Conservation (phyloP, 2,888 invertebrate genomes). For the Acanthacorydalis orientalis region DNA sequence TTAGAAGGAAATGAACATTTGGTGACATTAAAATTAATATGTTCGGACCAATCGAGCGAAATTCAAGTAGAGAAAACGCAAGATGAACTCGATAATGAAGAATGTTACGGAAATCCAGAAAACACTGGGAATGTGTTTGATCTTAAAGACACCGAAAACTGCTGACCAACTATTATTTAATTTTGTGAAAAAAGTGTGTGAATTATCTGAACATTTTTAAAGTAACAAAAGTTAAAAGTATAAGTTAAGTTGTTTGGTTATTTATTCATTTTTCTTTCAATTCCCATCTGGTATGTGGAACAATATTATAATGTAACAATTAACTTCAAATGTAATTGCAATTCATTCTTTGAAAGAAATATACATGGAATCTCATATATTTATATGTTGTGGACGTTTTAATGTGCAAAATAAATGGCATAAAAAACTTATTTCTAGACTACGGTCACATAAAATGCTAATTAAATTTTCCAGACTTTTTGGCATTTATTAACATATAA, state of each 20-base stretch:
- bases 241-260: neutral
- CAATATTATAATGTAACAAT: conserved; percentile 19
- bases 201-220: neutral
- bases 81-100: conserved; percentile 21
- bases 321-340: conserved; percentile 1
- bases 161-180: conserved; percentile 18
- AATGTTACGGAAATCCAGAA: conserved; percentile 34
- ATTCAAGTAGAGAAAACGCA: conserved; percentile 15
- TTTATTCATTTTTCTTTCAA: conserved; percentile 9
- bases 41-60: conserved; percentile 10
- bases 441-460: too few relatives aligned
- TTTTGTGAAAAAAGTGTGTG: neutral
- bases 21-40: conserved; percentile 42
- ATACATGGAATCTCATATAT: conserved; percentile 14
- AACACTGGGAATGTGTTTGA: conserved; percentile 40
- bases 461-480: too few relatives aligned
- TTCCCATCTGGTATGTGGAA: conserved; percentile 30
- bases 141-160: conserved; percentile 25
- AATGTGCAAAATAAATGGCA: conserved; percentile 22
- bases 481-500: too few relatives aligned
- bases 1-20: conserved; percentile 47
- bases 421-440: conserved; percentile 2
- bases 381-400: conserved; percentile 24
- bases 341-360: neutral
- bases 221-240: neutral